A percentile compares a stretch with the other conserved stretches of the same genome.
Conservation (phyloP, 2,113 vertebrate species). For the Lasiurus cinereus region DNA sequence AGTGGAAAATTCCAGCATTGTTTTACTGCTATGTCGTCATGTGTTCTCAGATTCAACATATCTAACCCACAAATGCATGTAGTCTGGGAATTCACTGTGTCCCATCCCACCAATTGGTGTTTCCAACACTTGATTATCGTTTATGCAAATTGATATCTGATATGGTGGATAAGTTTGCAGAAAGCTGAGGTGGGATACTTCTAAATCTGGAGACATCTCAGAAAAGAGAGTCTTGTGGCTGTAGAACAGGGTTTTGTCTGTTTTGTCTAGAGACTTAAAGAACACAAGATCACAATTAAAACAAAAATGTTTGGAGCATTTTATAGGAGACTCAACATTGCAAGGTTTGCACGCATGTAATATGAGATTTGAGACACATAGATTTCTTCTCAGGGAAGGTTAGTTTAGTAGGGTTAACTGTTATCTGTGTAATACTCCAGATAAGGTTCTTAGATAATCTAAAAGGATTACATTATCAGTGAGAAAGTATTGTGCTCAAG, state of each 20-base stretch:
- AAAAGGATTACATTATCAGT: constrained; percentile 68
- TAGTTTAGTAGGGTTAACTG: constrained; percentile 49
- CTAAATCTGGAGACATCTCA: background rate
- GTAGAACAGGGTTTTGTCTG: background rate
- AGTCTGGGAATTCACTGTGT: background rate
- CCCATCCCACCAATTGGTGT: background rate
- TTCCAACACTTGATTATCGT: background rate
- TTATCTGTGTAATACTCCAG: background rate
- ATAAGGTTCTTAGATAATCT: constrained; percentile 61
- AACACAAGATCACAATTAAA: background rate
- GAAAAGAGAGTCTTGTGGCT: background rate
- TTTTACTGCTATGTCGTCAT: background rate
- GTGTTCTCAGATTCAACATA: background rate
- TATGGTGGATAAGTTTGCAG: background rate
- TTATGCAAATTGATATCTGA: background rate
- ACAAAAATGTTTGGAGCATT: background rate
- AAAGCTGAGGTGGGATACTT: background rate
- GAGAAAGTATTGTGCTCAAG: constrained; percentile 66
- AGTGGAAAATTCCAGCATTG: background rate
- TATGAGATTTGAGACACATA: background rate
- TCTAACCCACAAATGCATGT: background rate
- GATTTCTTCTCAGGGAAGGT: background rate
- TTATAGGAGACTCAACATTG: background rate
- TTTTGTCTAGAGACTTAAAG: background rate
- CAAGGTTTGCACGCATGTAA: background rate